phyloP scores from a whole-genome alignment of 2,888 invertebrate genomes.

The Heliconius cydno region DNA sequence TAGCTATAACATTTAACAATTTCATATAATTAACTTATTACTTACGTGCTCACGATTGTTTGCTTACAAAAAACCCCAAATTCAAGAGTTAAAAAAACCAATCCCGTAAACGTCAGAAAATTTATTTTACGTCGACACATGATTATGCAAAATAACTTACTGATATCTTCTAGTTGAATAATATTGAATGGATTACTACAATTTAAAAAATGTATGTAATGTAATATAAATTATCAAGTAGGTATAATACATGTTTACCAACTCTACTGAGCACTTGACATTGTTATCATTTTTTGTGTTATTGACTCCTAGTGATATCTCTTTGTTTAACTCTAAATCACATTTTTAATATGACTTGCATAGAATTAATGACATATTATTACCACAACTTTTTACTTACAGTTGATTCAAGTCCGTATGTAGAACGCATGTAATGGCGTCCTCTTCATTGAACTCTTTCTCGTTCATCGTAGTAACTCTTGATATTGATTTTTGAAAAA shows the following conservation, averaged over 20 bases:
- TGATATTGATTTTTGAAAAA: neutral
- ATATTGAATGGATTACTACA: slow-evolving; percentile 40
- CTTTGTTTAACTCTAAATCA: slow-evolving; percentile 29
- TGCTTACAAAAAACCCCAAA: slow-evolving; percentile 46
- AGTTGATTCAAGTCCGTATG: neutral
- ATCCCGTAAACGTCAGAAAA: slow-evolving; percentile 43
- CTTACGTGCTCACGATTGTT: slow-evolving; percentile 52
- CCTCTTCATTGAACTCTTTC: neutral
- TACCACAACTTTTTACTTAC: neutral
- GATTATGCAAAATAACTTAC: slow-evolving; percentile 38
- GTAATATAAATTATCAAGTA: slow-evolving; percentile 44
- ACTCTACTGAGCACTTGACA: slow-evolving; percentile 64
- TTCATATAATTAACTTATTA: neutral
- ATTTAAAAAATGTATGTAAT: slow-evolving; percentile 35
- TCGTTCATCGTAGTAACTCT: neutral
- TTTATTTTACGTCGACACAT: slow-evolving; percentile 43
- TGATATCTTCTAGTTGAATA: slow-evolving; percentile 31
- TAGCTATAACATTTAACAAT: too few relatives aligned
- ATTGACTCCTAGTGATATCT: slow-evolving; percentile 61
- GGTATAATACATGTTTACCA: slow-evolving; percentile 42
- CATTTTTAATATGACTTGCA: slow-evolving; percentile 6
- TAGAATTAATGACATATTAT: neutral
- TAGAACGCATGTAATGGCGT: neutral
- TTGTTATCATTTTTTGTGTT: slow-evolving; percentile 66
- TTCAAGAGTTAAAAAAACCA: slow-evolving; percentile 43